Percentiles rank a stretch among this genome's conserved stretches.
These are phyloP conservation scores for Microplitis demolitor DNA, from an alignment of 1,140 invertebrate genomes.

Conservation along the genomic window DNA sequence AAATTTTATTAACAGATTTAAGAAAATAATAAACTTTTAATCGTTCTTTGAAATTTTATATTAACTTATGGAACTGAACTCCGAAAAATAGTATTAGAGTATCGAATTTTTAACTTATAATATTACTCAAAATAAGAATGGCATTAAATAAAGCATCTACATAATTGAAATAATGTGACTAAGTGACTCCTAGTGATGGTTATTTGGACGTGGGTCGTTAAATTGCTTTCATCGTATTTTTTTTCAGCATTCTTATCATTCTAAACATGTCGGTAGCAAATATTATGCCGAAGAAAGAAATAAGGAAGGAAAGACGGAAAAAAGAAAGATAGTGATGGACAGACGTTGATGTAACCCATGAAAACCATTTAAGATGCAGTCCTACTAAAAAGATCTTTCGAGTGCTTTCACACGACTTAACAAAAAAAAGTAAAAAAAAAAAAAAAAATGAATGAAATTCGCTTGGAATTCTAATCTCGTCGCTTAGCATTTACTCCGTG, in stretches of 20 bases:
- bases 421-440: background rate
- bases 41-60: too few relatives aligned
- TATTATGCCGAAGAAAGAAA: background rate
- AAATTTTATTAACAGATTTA: too few relatives aligned
- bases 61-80: too few relatives aligned
- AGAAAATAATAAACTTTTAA: too few relatives aligned
- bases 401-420: slow-evolving; percentile 32
- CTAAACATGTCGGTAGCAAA: slow-evolving; percentile 2
- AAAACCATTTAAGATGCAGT: slow-evolving; percentile 48
- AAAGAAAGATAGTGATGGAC: background rate
- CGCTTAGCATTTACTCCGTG: slow-evolving; percentile 20
- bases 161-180: background rate
- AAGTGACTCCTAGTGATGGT: too few relatives aligned
- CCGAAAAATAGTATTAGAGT: too few relatives aligned
- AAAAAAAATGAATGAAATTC: slow-evolving; percentile 44
- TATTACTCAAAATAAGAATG: too few relatives aligned
- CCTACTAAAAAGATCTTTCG: slow-evolving; percentile 37
- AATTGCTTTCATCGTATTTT: slow-evolving; percentile 6
- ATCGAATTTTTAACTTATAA: too few relatives aligned
- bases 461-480: slow-evolving; percentile 48
- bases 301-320: background rate
- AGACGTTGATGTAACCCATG: slow-evolving; percentile 19
- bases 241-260: slow-evolving; percentile 4
- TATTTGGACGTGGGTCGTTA: background rate
- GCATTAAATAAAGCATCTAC: too few relatives aligned